Evolutionary conservation across 1,140 invertebrate genomes (phyloP).

Genomic region (Ips nitidus): DNA sequence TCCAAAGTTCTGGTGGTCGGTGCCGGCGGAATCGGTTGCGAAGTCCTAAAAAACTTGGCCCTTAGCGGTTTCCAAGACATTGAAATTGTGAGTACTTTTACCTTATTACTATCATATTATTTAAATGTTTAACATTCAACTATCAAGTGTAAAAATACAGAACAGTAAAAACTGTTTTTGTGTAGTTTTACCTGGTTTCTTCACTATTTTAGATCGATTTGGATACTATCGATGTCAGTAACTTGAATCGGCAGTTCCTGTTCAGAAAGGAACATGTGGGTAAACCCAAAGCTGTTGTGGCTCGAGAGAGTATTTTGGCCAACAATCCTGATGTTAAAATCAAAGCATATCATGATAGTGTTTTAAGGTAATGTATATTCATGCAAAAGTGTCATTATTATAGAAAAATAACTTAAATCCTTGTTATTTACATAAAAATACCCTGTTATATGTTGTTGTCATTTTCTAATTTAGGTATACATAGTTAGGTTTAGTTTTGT

Average conservation of each 20-base stretch:
- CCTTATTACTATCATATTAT: background rate
- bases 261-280: constrained; percentile 98
- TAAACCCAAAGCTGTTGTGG: constrained; percentile 90
- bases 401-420: background rate
- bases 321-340: constrained; percentile 91
- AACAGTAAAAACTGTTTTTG: background rate
- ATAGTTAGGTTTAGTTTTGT: too few species aligned
- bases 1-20: constrained; percentile 80
- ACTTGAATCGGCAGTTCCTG: constrained; percentile 97
- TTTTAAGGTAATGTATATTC: constrained; percentile 71
- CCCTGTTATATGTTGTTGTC: too few species aligned
- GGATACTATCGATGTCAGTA: constrained; percentile 99
- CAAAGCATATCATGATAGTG: constrained; percentile 88
- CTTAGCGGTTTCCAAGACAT: constrained; percentile 92
- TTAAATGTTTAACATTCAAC: background rate
- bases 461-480: too few species aligned
- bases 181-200: background rate
- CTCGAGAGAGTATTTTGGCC: constrained; percentile 82
- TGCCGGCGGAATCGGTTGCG: constrained; percentile 98
- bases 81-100: constrained; percentile 78
- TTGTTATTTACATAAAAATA: too few species aligned
- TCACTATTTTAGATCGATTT: constrained; percentile 83
- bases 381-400: background rate
- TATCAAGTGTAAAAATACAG: background rate
- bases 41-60: constrained; percentile 96